A percentile compares a stretch with the other conserved stretches of the same genome.
These are phyloP conservation scores for Antechinus stuartii DNA, from an alignment of 2,113 vertebrate genomes.

Conservation along the genomic window DNA sequence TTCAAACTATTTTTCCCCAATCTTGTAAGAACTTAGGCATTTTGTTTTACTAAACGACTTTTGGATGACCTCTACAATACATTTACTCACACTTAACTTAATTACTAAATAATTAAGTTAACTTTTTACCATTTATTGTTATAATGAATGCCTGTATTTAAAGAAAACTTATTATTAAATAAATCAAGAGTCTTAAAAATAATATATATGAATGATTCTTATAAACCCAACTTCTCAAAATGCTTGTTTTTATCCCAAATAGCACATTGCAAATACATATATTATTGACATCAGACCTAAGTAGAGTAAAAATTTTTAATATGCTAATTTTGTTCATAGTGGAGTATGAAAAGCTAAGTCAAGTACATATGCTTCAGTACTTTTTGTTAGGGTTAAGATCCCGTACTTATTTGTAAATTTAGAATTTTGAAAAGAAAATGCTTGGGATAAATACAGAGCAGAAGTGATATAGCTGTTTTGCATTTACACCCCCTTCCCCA, in stretches of 20 bases:
- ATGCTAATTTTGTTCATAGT: too few species aligned
- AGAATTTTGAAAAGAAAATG: not conserved
- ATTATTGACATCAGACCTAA: not conserved
- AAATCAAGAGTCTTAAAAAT: not conserved
- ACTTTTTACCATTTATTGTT: not conserved
- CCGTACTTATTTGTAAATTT: not conserved
- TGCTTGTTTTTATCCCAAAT: not conserved
- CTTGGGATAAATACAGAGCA: not conserved
- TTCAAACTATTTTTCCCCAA: not conserved
- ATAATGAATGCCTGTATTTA: not conserved
- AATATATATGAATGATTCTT: not conserved
- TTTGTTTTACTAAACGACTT: not conserved
- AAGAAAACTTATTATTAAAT: not conserved
- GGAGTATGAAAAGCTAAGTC: not conserved
- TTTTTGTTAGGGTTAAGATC: not conserved
- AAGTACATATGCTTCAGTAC: not conserved
- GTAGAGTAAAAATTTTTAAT: too few species aligned
- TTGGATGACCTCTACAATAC: not conserved
- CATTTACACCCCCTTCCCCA: not conserved
- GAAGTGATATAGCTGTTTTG: not conserved
- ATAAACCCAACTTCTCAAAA: not conserved
- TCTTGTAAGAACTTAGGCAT: not conserved
- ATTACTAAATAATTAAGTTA: not conserved
- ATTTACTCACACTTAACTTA: not conserved
- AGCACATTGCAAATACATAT: not conserved